Base-by-base conservation (phyloP, 2,888 invertebrate species). In the Ochlodes sylvanus region DNA sequence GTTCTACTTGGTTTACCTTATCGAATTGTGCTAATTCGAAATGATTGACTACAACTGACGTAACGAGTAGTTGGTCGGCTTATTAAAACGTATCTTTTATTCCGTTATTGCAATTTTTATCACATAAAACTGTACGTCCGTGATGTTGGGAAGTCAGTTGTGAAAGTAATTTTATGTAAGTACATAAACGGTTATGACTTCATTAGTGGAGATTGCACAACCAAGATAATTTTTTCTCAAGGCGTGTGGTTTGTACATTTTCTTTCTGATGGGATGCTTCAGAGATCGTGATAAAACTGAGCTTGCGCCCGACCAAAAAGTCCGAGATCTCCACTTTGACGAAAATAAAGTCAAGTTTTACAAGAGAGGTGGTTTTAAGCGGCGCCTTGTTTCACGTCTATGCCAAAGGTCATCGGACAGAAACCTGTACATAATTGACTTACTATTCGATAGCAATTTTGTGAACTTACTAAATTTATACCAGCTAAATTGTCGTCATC, bases 1-100 rank as follows among this genome's bases (percentile, higher is more conserved):
- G 73, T 73, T 70, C 47, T 42, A 27, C 34, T 56, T 47, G 56
- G 65, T 63, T 17, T 61, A 71, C 70, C 73, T 74, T 75, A 72
- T 75, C 73, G 68, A 75, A 73, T 75, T 67, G 71, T 70, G 55
- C 38, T 67, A 58, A 61, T 47, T 68, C 21, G 60, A 62, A 38
- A 57, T 65, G 15, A 52, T 57, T 50, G 56, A 10, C 27, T 60
- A 19, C n/a, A 14, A 15, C 32, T 44, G 32, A 58, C 41, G 21
- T 7, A 58, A 27, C 41, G 57, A 47, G 21, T 41, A 21, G 27
- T 52, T 7, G 17, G 10, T n/a, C 12, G 52, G 15, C 52, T 21
- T 17, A 41, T 65, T 58, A 58, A 58, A 52, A 57, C 41, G 10
- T 58, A 19, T 47, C 38, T 65, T 65, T 65, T 57, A 38, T 65